Base-by-base conservation (phyloP, 92 coral and sea anemone genomes). In the Pocillopora grandis region DNA sequence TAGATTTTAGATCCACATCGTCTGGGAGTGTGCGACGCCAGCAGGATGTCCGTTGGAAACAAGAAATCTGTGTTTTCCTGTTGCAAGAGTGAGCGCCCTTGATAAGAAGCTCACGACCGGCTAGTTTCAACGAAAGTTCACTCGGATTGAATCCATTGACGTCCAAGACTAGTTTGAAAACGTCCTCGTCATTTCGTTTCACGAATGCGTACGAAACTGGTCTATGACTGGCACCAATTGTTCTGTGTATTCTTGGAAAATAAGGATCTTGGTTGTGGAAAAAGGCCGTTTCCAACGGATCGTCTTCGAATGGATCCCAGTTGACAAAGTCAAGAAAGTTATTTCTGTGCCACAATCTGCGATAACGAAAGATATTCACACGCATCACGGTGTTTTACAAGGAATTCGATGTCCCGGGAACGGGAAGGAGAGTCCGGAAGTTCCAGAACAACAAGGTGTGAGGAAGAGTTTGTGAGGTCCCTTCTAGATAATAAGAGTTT, bases 101-200 rank as follows among this genome's bases (percentile, higher is more conserved):
- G 20, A 89, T 76, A 9, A 83, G 62, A 23, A 92, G 72, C 21
- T 87, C 83, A 1, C 75, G 84, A 1, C 86, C 87, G 17, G 55
- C 42, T 59, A 87, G 59, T 72, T 76, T 87, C 81, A 89, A 52
- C 2, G 91, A 86, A 11, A 92, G 81, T 14, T 92, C 95, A 37
- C 76, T 73, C 21, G 89, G 95, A 19, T 52, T 27, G 63, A 87
- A 92, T 57, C 91, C 95, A 57, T 72, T 8, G n/a, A 89, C 87
- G 57, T 87, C 85, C 77, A 89, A 12, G 36, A 68, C 49, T 16
- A 92, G 67, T 63, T 49, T 64, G 48, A 73, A 35, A 42, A 11
- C 65, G 15, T 20, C 27, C 9, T 78, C 66, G 80, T 83, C 91
- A 37, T 84, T 78, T 62, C 58, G 66, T 27, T 76, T 64, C 62